A percentile compares a stretch with the other conserved stretches of the same genome.
These are phyloP conservation scores for Eilema griseolum DNA, from an alignment of 2,888 invertebrate genomes.

Conservation along the genomic window DNA sequence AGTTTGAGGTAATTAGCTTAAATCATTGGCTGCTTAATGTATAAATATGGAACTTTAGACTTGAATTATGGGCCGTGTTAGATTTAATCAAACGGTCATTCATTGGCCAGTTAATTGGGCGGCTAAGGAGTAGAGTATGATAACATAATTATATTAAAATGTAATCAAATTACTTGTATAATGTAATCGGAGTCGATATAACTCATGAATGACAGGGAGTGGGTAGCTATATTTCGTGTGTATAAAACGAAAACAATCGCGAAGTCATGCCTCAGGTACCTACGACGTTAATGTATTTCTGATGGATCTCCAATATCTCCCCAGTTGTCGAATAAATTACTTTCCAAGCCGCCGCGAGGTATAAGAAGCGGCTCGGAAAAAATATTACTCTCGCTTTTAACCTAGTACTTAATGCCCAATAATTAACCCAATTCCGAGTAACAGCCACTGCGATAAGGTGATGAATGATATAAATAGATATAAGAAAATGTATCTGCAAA, in stretches of 20 bases:
- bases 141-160: constrained; percentile 18
- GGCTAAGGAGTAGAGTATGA: constrained; percentile 9
- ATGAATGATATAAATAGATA: constrained; percentile 27
- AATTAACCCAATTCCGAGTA: constrained; percentile 12
- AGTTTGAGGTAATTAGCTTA: constrained; percentile 43
- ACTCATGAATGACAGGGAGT: constrained; percentile 44
- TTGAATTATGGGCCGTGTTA: constrained; percentile 25
- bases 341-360: constrained; percentile 46
- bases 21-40: constrained; percentile 21
- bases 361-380: constrained; percentile 38
- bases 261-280: constrained; percentile 61
- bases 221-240: constrained; percentile 39
- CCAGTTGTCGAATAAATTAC: constrained; percentile 74
- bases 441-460: constrained; percentile 12
- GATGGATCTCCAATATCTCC: constrained; percentile 81
- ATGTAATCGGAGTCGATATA: constrained; percentile 7
- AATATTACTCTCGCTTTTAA: constrained; percentile 28
- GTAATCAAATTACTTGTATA: constrained; percentile 6
- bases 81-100: constrained; percentile 22
- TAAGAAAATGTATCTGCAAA: constrained; percentile 36
- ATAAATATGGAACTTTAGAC: constrained; percentile 18
- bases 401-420: constrained; percentile 27
- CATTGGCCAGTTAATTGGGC: constrained; percentile 18
- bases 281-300: constrained; percentile 82
- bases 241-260: constrained; percentile 66